Evolutionary conservation across 2,888 invertebrate species (phyloP), one percentile per base, ranked within the genome.

Genomic region (Nemotelus pantherinus): DNA sequence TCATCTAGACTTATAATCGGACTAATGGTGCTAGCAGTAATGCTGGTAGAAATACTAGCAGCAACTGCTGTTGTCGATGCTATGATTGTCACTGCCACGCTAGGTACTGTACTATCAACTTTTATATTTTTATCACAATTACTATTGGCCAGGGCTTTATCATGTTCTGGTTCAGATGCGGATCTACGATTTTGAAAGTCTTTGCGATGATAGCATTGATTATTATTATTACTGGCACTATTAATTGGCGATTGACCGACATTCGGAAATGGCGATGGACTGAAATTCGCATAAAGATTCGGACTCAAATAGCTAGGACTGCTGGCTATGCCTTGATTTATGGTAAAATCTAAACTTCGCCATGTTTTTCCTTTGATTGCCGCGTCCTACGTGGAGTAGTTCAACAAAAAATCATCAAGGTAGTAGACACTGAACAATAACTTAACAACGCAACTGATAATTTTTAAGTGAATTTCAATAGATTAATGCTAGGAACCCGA

Each of bases 101-200:
- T 67, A 10, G 68, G 44, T 39, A 75, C 45, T 72, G 74, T 72
- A 41, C 57, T 67, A 58, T 76, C 68, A 9, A 76, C 57, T 47
- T 67, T 55, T 47, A 58, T 41, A 58, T 64, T 57, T 67, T 67
- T 55, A 50, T 76, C 75, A 55, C 41, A 43, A 67, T 64, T 67
- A 63, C 55, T 50, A 65, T 64, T 65, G 41, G 57, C 9, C 64
- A 57, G 47, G 67, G 74, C 47, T 70, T 79, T 79, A 70, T 81
- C 80, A 50, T 80, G 78, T 44, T 76, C 79, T 41, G 81, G 81
- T 65, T 81, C 81, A 3, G 81, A 81, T 39, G 80, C 78, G 60
- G 81, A 81, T 72, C 81, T 75, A 74, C 80, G 79, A 78, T 78
- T 80, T 78, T 81, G 80, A 79, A 81, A 81, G 63, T 81, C 80